These are phyloP conservation scores for Cisticola juncidis DNA, from an alignment of 2,113 vertebrate species.

Conservation along the genomic window DNA sequence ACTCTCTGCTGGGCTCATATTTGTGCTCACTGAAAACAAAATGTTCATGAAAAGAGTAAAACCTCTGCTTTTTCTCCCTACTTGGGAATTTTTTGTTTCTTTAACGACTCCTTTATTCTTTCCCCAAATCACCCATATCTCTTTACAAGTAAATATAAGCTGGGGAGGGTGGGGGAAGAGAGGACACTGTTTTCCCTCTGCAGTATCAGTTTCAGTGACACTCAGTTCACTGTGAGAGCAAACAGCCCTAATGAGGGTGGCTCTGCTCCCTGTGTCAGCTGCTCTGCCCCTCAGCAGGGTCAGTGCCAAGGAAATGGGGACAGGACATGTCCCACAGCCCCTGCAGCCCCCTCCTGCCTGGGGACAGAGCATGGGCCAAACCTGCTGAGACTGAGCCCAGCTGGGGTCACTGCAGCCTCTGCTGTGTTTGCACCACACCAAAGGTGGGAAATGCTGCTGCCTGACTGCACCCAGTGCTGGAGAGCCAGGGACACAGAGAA, in stretches of 20 bases:
- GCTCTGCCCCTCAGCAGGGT: neutral
- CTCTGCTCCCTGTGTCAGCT: slow-evolving; percentile 33
- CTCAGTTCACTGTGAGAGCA: slow-evolving; percentile 46
- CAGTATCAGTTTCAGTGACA: slow-evolving; percentile 48
- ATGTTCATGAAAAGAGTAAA: neutral
- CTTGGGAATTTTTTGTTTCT: neutral
- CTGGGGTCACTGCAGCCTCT: neutral
- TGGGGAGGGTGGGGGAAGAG: neutral
- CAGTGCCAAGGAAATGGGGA: neutral
- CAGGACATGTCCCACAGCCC: neutral
- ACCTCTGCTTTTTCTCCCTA: neutral
- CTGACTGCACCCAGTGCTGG: neutral
- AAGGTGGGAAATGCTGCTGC: neutral
- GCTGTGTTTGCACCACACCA: neutral
- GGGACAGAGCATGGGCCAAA: fast-evolving
- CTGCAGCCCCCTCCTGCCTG: fast-evolving
- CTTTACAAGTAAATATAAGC: neutral
- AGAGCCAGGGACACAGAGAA: neutral
- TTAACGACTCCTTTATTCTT: neutral
- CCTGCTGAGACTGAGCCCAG: fast-evolving
- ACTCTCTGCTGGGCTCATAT: neutral
- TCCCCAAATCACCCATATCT: neutral
- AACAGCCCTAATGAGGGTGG: slow-evolving; percentile 49
- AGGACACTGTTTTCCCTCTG: neutral
- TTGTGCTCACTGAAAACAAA: neutral